Evolutionary conservation across 2,888 invertebrate species (phyloP).

Genomic region (Monopis laevigella): DNA sequence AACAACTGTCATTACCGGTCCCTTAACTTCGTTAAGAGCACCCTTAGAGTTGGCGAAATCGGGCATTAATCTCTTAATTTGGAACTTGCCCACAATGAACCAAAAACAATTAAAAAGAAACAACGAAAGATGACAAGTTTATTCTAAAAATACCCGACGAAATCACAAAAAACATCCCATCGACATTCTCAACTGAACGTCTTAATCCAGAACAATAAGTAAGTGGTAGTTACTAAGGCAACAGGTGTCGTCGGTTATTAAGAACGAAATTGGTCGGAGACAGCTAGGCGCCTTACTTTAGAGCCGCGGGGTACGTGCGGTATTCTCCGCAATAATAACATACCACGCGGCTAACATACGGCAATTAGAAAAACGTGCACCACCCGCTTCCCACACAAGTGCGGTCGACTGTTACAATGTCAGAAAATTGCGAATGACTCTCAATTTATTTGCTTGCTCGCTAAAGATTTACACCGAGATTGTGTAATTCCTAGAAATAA

Average conservation of each 20-base stretch:
- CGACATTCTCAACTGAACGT: too few relatives aligned
- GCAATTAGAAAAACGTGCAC: slow-evolving; percentile 49
- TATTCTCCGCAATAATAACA: slow-evolving; percentile 52
- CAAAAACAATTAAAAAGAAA: too few relatives aligned
- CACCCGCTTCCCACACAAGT: slow-evolving; percentile 52
- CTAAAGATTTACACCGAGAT: slow-evolving; percentile 7
- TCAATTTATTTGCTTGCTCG: slow-evolving; percentile 8
- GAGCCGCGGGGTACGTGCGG: slow-evolving; percentile 43
- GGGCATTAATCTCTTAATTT: too few relatives aligned
- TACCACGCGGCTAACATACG: slow-evolving; percentile 30
- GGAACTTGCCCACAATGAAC: too few relatives aligned
- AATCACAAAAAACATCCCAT: too few relatives aligned
- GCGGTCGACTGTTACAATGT: slow-evolving; percentile 8
- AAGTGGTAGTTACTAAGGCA: slow-evolving; percentile 19
- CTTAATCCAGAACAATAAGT: slow-evolving; percentile 24
- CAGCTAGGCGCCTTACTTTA: slow-evolving; percentile 61
- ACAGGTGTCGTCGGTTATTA: slow-evolving; percentile 40
- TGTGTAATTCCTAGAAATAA: too few relatives aligned
- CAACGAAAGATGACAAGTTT: too few relatives aligned
- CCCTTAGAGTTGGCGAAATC: too few relatives aligned
- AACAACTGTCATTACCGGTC: too few relatives aligned
- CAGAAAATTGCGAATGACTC: slow-evolving; percentile 10
- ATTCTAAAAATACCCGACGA: too few relatives aligned
- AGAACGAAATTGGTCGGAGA: slow-evolving; percentile 55
- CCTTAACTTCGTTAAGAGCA: too few relatives aligned